Conservation (phyloP, 2,797 vertebrate genomes). For the Acrocephalus scirpaceus region DNA sequence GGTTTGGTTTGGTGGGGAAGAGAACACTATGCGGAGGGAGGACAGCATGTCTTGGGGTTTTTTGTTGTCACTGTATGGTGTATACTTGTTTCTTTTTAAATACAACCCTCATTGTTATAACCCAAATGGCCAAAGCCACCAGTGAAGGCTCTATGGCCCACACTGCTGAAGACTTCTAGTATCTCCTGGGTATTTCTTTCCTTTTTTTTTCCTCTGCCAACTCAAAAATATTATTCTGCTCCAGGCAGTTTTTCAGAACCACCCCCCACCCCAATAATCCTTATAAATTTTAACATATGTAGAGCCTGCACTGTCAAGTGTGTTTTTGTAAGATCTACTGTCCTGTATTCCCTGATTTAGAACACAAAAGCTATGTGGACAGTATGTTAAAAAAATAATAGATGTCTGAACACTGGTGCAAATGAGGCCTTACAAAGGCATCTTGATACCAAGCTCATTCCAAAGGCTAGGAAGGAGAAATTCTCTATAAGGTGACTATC, state of each 20-base stretch:
- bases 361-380: neutral
- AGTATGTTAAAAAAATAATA: neutral
- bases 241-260: neutral
- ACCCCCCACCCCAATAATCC: neutral
- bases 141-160: neutral
- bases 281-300: neutral
- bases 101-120: neutral
- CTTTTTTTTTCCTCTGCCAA: neutral
- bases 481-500: neutral
- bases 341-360: neutral
- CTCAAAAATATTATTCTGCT: neutral
- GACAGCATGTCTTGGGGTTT: rapidly evolving
- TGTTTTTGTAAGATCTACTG: neutral
- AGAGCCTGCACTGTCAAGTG: neutral
- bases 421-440: neutral
- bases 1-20: rapidly evolving
- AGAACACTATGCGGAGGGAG: neutral
- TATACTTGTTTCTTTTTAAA: neutral
- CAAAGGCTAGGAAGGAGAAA: neutral
- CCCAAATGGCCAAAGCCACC: neutral
- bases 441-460: neutral
- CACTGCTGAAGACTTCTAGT: neutral
- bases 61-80: neutral
- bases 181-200: rapidly evolving
- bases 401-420: neutral